Percentiles rank a stretch among this genome's conserved stretches.
Conservation (phyloP, 2,797 vertebrate genomes). For the Eulemur mongoz region DNA sequence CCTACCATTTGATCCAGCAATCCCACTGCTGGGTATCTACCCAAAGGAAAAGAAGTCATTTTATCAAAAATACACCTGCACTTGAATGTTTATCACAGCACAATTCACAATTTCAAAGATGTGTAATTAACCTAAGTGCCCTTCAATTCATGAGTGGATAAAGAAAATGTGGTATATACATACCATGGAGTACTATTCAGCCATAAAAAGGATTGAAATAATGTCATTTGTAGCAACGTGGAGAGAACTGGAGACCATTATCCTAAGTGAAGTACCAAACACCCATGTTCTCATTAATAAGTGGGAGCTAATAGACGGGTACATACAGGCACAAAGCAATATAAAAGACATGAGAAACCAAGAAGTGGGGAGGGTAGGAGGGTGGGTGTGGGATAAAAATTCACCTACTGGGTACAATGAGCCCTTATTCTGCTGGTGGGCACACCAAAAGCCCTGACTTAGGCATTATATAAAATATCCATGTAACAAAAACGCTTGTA, state of each 20-base stretch:
- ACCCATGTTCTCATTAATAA: not conserved
- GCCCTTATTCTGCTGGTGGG: not conserved
- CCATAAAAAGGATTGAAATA: not conserved
- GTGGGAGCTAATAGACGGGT: not conserved
- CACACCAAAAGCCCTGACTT: not conserved
- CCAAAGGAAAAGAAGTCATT: too few relatives aligned
- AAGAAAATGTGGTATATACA: too few relatives aligned
- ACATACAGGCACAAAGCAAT: not conserved
- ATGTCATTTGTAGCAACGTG: not conserved
- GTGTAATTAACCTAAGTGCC: too few relatives aligned
- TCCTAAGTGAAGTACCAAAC: not conserved
- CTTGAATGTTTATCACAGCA: too few relatives aligned
- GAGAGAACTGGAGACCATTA: not conserved
- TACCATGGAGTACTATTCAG: not conserved
- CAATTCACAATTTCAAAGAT: too few relatives aligned
- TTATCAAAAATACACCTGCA: too few relatives aligned
- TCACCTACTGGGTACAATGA: not conserved
- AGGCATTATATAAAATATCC: not conserved
- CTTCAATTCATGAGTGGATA: too few relatives aligned
- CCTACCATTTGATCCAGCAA: too few relatives aligned
- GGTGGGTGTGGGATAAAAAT: not conserved
- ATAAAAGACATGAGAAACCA: not conserved
- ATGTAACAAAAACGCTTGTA: not conserved
- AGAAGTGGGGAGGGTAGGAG: not conserved
- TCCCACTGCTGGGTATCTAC: too few relatives aligned